A percentile compares a stretch with the other conserved stretches of the same genome.
Evolutionary conservation across 2,888 invertebrate species (phyloP).

Genomic region (Cheilosia grossa): DNA sequence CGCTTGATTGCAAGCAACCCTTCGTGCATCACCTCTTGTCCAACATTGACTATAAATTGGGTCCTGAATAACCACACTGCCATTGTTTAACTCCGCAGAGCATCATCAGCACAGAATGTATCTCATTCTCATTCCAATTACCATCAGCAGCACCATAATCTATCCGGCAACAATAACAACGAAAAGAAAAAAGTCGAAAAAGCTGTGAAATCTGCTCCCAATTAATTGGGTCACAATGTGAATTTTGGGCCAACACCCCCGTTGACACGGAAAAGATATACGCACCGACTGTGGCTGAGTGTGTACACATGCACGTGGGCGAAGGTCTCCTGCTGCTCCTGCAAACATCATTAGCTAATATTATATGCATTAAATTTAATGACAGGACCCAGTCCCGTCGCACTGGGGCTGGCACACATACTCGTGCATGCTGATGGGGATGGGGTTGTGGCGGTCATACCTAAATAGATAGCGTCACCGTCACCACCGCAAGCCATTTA

Average conservation of each 20-base stretch:
- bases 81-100: slow-evolving; percentile 48
- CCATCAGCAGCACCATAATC: slow-evolving; percentile 50
- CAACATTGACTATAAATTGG: slow-evolving; percentile 73
- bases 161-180: slow-evolving; percentile 18
- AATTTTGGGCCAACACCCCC: slow-evolving; percentile 30
- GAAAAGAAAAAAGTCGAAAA: slow-evolving; percentile 21
- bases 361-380: slow-evolving; percentile 83
- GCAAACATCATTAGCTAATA: slow-evolving; percentile 83
- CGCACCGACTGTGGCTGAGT: not conserved
- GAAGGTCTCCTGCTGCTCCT: slow-evolving; percentile 31
- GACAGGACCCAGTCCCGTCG: slow-evolving; percentile 75
- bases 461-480: slow-evolving; percentile 7
- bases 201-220: slow-evolving; percentile 42
- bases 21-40: slow-evolving; percentile 51
- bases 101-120: slow-evolving; percentile 41
- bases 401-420: slow-evolving; percentile 15
- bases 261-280: slow-evolving; percentile 23
- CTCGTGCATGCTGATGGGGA: not conserved
- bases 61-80: slow-evolving; percentile 59
- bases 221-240: slow-evolving; percentile 72
- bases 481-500: slow-evolving; percentile 65
- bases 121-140: slow-evolving; percentile 55
- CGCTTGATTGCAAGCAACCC: slow-evolving; percentile 20
- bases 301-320: not conserved
- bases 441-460: no score